Base-by-base conservation (phyloP, 2,113 vertebrate species). In the Mesocricetus auratus region DNA sequence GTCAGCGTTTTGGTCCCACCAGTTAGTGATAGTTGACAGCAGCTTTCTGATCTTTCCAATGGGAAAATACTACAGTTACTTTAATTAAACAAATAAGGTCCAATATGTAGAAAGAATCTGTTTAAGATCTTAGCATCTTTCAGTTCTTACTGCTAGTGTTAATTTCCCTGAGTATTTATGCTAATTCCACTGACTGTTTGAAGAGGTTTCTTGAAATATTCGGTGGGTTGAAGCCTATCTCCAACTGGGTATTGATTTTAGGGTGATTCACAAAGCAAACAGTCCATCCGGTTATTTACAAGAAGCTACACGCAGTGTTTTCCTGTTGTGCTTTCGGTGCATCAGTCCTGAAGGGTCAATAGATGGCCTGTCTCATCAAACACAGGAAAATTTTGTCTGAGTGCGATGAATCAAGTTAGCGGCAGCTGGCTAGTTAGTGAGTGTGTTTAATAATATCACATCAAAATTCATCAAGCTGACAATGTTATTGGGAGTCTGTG, bases 201-300 rank as follows among this genome's bases (percentile, higher is more conserved):
- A 74, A 93, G 86, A 93, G 69, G 7, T 74, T 26, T 36, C 50
- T 39, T 4, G 78, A 96, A 73, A 62, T 53, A 24, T 66, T 56
- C 45, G 42, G 58, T 47, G 53, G 83, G 22, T 53, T 53, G 56
- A 78, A 82, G 39, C 39, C 56, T 16, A 39, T 12, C 64, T 82
- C 58, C 94, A 93, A 42, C 81, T 90, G 92, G 95, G 87, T 87
- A 81, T 82, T 24, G 50, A 88, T 93, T 95, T 66, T 90, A 62
- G 21, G 24, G 33, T 89, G 71, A 86, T 58, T 92, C 62, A 66
- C 81, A 78, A 85, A 87, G 91, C 81, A 42, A 86, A 45, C 5
- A 64, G 11, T 93, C 87, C 42, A 60, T 47, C 4, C n/a, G 31
- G 29, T 53, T 81, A 17, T 60, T 86, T 62, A 69, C 50, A 90